phyloP scores from a whole-genome alignment of 2,888 invertebrate species.

The Marasmarcha lunaedactyla region DNA sequence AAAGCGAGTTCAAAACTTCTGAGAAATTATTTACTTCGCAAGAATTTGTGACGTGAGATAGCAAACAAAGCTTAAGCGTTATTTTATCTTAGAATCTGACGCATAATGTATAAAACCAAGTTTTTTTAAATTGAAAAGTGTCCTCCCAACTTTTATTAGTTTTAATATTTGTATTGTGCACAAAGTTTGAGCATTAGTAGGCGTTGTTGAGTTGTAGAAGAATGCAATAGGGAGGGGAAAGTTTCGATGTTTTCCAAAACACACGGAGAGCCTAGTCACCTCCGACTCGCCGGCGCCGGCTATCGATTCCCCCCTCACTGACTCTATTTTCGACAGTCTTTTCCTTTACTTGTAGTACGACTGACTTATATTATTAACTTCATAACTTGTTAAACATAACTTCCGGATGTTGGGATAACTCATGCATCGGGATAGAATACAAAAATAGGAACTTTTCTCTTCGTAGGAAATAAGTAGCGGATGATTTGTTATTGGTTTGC shows the following conservation, averaged over 20 bases:
- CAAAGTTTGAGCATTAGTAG: constrained; percentile 1
- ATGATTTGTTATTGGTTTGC: no score
- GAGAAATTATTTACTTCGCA: constrained; percentile 20
- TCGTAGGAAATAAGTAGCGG: constrained; percentile 18
- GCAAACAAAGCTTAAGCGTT: constrained; percentile 23
- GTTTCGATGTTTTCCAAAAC: constrained; percentile 32
- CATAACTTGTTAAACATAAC: constrained; percentile 57
- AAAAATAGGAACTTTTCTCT: constrained; percentile 2
- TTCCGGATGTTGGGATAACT: constrained; percentile 47
- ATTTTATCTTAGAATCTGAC: constrained; percentile 3
- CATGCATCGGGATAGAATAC: background rate
- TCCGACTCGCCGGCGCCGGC: constrained; percentile 30
- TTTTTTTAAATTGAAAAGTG: background rate
- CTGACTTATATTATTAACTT: constrained; percentile 58
- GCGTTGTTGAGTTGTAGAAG: constrained; percentile 7
- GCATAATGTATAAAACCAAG: background rate
- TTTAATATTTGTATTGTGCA: background rate
- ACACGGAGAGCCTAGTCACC: constrained; percentile 20
- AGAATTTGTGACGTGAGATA: constrained; percentile 25
- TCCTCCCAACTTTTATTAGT: background rate
- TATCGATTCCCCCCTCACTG: constrained; percentile 39
- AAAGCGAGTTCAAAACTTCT: constrained; percentile 22
- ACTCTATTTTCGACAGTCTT: constrained; percentile 48
- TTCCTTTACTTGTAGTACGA: constrained; percentile 39
- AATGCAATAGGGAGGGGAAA: constrained; percentile 25